Evolutionary conservation across 2,113 vertebrate species (phyloP).

Genomic region (Castor canadensis): DNA sequence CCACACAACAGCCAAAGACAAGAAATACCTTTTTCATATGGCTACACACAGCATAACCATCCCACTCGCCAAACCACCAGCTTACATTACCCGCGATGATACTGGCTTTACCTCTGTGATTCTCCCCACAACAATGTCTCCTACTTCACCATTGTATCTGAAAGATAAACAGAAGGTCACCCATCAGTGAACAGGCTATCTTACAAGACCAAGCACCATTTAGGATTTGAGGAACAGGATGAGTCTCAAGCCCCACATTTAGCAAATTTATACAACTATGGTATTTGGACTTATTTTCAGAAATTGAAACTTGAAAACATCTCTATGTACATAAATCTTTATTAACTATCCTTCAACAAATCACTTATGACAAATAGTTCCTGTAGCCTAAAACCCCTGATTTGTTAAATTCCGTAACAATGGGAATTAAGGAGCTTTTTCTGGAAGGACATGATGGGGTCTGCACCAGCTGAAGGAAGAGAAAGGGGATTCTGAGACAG

Average conservation of each 20-base stretch:
- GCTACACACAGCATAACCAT: fast-evolving
- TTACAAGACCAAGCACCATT: background rate
- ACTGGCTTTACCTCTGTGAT: constrained; percentile 93
- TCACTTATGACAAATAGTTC: background rate
- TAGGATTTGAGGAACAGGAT: background rate
- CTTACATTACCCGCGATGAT: too few species aligned
- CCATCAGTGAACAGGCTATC: background rate
- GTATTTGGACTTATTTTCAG: background rate
- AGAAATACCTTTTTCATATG: background rate
- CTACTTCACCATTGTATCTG: constrained; percentile 97
- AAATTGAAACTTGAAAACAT: background rate
- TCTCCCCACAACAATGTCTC: constrained; percentile 96
- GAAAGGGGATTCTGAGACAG: background rate
- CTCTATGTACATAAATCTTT: fast-evolving
- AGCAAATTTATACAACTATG: background rate
- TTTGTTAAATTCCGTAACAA: background rate
- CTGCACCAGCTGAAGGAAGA: background rate
- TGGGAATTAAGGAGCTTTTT: background rate
- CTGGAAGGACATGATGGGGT: background rate
- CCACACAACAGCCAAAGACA: background rate
- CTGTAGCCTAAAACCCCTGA: background rate
- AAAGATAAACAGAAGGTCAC: constrained; percentile 32
- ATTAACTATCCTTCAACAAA: background rate
- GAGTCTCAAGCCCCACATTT: background rate
- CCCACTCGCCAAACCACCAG: background rate